These are phyloP conservation scores for Pantelozetes paolii DNA, from an alignment of 2,888 invertebrate genomes.

Conservation along the genomic window DNA sequence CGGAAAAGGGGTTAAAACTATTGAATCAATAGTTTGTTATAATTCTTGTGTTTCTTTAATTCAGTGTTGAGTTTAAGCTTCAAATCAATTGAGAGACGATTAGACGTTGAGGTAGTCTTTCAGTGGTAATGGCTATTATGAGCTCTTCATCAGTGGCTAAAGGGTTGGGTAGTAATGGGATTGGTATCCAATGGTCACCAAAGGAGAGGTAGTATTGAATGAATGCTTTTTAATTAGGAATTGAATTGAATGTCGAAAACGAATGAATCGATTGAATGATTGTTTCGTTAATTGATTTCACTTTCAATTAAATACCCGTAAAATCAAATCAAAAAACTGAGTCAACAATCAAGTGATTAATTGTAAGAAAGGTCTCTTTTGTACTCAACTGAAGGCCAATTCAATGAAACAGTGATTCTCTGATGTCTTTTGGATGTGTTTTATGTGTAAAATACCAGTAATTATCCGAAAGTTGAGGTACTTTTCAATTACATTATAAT, in stretches of 20 bases:
- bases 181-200: no score
- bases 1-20: no score
- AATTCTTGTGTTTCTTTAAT: no score
- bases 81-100: not conserved
- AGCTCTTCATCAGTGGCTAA: not conserved
- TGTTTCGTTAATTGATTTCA: no score
- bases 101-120: not conserved
- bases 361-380: no score
- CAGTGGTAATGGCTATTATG: not conserved
- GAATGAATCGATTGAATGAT: not conserved
- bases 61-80: slow-evolving; percentile 9
- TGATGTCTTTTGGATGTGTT: not conserved
- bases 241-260: no score
- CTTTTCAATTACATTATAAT: not conserved
- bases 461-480: not conserved
- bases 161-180: not conserved
- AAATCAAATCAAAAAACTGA: no score
- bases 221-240: no score
- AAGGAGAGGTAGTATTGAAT: not conserved
- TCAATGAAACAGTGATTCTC: no score
- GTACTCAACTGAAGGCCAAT: not conserved
- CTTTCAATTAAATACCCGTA: no score
- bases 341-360: no score
- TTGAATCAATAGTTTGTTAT: no score
- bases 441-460: slow-evolving; percentile 5